Percentiles rank a stretch among this genome's conserved stretches.
Conservation (phyloP, 2,888 invertebrate species). For the Phortica magna region DNA sequence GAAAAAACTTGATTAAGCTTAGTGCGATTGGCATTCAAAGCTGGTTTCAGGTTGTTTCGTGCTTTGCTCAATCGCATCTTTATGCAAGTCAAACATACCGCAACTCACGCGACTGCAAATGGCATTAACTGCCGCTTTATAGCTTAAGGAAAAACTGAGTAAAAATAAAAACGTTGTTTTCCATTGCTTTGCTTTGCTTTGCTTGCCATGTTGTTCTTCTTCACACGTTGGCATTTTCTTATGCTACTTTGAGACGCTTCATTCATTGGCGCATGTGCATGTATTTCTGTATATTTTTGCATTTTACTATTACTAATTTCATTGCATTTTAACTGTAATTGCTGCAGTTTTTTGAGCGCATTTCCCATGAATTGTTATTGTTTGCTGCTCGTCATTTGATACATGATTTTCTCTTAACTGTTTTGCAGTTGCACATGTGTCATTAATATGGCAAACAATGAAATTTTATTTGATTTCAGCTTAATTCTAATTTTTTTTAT, state of each 20-base stretch:
- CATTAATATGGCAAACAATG: background rate
- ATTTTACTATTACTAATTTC: background rate
- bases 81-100: background rate
- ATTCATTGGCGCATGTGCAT: background rate
- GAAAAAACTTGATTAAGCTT: conserved; percentile 1
- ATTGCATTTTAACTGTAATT: background rate
- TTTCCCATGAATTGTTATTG: background rate
- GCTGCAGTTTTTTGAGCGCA: background rate
- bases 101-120: conserved; percentile 5
- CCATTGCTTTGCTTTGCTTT: background rate
- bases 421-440: background rate
- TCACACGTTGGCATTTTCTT: background rate
- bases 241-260: background rate
- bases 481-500: background rate
- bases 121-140: background rate
- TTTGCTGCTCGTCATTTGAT: background rate
- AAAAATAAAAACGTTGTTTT: background rate
- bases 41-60: background rate
- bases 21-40: background rate
- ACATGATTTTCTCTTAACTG: background rate
- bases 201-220: background rate
- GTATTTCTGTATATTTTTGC: background rate
- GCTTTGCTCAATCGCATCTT: conserved; percentile 6
- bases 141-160: no score
- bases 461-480: background rate